A percentile compares a stretch with the other conserved stretches of the same genome.
phyloP scores from a whole-genome alignment of 2,797 vertebrate species.

The Phoeniculus purpureus region DNA sequence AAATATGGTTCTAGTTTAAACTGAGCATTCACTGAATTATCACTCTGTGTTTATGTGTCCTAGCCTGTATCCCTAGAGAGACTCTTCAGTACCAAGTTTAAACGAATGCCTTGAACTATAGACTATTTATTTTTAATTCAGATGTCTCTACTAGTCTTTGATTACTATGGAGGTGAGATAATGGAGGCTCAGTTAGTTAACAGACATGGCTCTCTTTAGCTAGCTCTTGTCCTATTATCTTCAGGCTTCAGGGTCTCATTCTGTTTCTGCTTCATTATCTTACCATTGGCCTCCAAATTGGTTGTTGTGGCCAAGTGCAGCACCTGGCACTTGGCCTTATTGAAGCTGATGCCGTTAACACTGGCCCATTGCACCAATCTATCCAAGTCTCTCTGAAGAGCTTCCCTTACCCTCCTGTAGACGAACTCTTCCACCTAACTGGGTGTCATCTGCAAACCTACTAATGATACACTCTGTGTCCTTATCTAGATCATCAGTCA shows the following conservation, averaged over 20 bases:
- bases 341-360: too few relatives aligned
- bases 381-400: too few relatives aligned
- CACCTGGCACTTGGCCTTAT: too few relatives aligned
- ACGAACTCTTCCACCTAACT: too few relatives aligned
- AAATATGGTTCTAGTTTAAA: conserved; percentile 19
- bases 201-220: background rate
- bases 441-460: too few relatives aligned
- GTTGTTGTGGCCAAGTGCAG: too few relatives aligned
- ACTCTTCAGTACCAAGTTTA: background rate
- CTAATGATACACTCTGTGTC: too few relatives aligned
- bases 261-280: background rate
- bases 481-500: too few relatives aligned
- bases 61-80: background rate
- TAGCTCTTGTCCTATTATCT: background rate
- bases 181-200: background rate
- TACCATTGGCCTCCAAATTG: background rate
- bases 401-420: too few relatives aligned
- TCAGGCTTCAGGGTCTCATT: background rate
- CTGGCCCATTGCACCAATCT: too few relatives aligned
- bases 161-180: background rate
- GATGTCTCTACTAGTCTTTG: background rate
- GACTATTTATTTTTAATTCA: conserved; percentile 34
- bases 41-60: background rate
- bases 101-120: conserved; percentile 3
- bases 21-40: background rate